These are phyloP conservation scores for Channallabes apus DNA, from an alignment of 2,797 vertebrate genomes.

Conservation along the genomic window DNA sequence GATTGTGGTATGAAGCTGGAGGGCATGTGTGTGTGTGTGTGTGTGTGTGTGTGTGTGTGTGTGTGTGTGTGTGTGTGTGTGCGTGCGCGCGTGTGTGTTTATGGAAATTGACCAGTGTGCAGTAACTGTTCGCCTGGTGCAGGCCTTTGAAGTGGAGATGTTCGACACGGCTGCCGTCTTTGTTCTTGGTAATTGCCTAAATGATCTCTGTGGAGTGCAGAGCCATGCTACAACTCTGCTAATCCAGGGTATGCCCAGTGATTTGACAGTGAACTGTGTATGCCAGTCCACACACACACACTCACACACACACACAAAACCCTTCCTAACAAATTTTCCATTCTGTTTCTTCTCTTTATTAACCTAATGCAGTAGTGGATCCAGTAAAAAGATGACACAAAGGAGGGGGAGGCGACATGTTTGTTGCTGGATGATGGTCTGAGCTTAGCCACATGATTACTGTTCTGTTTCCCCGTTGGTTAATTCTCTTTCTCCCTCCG, in stretches of 20 bases:
- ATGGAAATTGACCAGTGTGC: constrained; percentile 85
- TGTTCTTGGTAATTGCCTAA: constrained; percentile 88
- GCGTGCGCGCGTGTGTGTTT: constrained; percentile 65
- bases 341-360: constrained; percentile 76
- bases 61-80: too few relatives aligned
- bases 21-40: constrained; percentile 46
- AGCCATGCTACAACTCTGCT: constrained; percentile 76
- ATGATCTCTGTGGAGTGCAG: constrained; percentile 79
- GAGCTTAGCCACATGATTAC: constrained; percentile 73
- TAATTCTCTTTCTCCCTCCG: constrained; percentile 64
- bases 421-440: constrained; percentile 74
- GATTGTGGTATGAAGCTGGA: constrained; percentile 46
- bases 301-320: constrained; percentile 22
- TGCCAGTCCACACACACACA: constrained; percentile 30
- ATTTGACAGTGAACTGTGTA: constrained; percentile 73
- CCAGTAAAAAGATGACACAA: constrained; percentile 41
- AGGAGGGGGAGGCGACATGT: constrained; percentile 57
- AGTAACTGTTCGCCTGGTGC: constrained; percentile 77
- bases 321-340: constrained; percentile 66
- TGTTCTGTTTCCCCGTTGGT: constrained; percentile 50
- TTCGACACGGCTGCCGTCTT: constrained; percentile 75
- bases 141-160: constrained; percentile 81
- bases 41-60: constrained; percentile 65
- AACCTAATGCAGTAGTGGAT: constrained; percentile 60
- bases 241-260: constrained; percentile 79